Base-by-base conservation (phyloP, 2,888 invertebrate species). In the Dicranocentrus wangi region DNA sequence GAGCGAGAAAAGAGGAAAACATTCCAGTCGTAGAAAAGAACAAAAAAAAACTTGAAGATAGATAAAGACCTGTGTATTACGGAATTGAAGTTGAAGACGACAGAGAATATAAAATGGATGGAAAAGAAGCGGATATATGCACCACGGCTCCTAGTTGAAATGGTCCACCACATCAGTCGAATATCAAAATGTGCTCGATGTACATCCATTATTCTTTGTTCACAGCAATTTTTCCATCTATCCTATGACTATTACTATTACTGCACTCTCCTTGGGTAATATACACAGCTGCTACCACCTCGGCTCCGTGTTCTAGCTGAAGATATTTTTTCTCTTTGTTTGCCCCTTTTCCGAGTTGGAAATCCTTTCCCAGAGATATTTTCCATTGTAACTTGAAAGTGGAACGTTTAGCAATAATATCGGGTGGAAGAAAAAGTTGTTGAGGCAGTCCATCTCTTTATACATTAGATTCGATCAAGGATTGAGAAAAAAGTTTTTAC, bases 351-450 rank as follows among this genome's bases (percentile, higher is more conserved):
- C n/a, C 47, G 15, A 15, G 15, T 15, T 47, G 25, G 25, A 58
- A 23, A 32, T 1, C 23, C 23, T 23, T 55, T 55, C 55, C 51
- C 23, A 21, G 21, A 19, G 27, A 63, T 63, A 42, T 70, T 69
- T 53, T 55, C 32, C 25, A 32, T 69, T 69, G 39, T 55, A 39
- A 39, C 55, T 28, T 19, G 42, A 60, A 76, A 76, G 66, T 76
- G 43, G 76, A 76, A 76, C 76, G 68, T 76, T 76, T 76, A 76
- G 76, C 28, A 58, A 75, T 58, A 75, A 66, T 66, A 61, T 17
- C 15, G 28, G 55, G 55, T 8, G 28, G 60, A 47, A 42, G 15
- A 76, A 60, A 68, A 66, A 76, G 76, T 76, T 76, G 76, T 68
- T 66, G 76, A 68, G 68, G 68, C 28, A 75, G 75, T 66, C 66